Base-by-base conservation (phyloP, 2,797 vertebrate genomes). In the Champsocephalus gunnari region DNA sequence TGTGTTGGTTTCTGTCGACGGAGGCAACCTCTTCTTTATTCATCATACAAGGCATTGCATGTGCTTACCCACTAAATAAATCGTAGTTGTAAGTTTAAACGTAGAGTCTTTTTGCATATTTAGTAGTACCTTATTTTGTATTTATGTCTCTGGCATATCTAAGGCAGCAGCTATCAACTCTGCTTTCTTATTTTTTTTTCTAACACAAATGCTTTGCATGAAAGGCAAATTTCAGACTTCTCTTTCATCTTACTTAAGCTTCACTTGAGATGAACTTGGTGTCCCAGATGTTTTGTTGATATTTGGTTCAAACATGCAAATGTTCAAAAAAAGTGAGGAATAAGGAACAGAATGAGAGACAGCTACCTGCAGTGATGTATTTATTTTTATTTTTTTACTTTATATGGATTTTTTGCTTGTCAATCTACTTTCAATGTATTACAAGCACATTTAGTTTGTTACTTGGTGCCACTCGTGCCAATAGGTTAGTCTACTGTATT, bases 171-270 rank as follows among this genome's bases (percentile, higher is more conserved):
- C 14, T 11, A 9, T 71, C 32, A 24, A 3, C 2, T 48, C 67
- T 66, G 12, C 34, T 49, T 53, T 75, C 51, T 51, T 24, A 6
- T 3, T 24, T 32, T 60, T 61, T 71, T 32, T 44, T 60, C 64
- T 71, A 24, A 67, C 19, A 34, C 43, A 43, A 49, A 57, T 66
- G n/a, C 9, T 81, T 73, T 41, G 44, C 41, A 70, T 76, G 4
- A 54, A 41, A 69, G 67, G 69, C 70, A 82, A 56, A 77, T 77
- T 43, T 47, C 50, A 72, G 45, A 45, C 14, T 14, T 12, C 3
- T 41, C 3, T 69, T 21, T 71, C 32, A 34, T 45, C 28, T 38
- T 10, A 21, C 50, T 24, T 32, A n/a, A 47, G 32, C 7, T 21
- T 9, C 19, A 64, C 56, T 59, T 34, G 41, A 65, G 8, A 45